Conservation (phyloP, 2,888 invertebrate genomes). For the Enoplolaimus lenunculus region DNA sequence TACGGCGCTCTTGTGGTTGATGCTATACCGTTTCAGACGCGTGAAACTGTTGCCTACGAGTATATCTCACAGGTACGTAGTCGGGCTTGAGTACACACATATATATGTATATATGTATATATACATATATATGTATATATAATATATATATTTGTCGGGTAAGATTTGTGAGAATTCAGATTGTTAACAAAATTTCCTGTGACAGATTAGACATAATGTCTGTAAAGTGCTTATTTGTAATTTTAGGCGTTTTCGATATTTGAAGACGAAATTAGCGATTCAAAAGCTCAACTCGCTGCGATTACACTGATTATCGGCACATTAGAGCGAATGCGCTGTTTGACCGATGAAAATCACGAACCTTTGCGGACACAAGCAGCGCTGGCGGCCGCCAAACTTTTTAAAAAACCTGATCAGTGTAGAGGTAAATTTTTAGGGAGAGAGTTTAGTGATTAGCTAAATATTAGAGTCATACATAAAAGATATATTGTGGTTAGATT, state of each 20-base stretch:
- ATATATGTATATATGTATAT: too few relatives aligned
- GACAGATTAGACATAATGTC: too few relatives aligned
- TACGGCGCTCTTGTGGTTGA: conserved; percentile 70
- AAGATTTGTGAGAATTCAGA: too few relatives aligned
- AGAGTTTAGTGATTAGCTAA: conserved; percentile 22
- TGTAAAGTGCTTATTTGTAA: conserved; percentile 12
- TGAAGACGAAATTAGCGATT: conserved; percentile 95
- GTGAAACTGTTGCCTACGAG: conserved; percentile 93
- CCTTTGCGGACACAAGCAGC: conserved; percentile 90
- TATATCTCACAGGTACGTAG: conserved; percentile 79
- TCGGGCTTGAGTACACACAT: too few relatives aligned
- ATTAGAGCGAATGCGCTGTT: conserved; percentile 82
- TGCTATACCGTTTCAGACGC: conserved; percentile 62
- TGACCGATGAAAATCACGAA: conserved; percentile 88
- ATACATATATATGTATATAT: too few relatives aligned
- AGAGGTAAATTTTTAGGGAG: conserved; percentile 48
- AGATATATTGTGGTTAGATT: too few relatives aligned
- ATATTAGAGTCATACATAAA: background rate
- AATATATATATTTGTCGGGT: too few relatives aligned
- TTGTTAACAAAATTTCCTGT: too few relatives aligned
- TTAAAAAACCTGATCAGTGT: conserved; percentile 96
- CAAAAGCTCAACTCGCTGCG: conserved; percentile 85
- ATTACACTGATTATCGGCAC: conserved; percentile 88
- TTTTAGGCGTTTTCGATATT: conserved; percentile 78
- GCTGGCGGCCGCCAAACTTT: conserved; percentile 77